Percentiles rank a stretch among this genome's conserved stretches.
phyloP scores from a whole-genome alignment of 2,888 invertebrate genomes.

The Aricia artaxerxes region DNA sequence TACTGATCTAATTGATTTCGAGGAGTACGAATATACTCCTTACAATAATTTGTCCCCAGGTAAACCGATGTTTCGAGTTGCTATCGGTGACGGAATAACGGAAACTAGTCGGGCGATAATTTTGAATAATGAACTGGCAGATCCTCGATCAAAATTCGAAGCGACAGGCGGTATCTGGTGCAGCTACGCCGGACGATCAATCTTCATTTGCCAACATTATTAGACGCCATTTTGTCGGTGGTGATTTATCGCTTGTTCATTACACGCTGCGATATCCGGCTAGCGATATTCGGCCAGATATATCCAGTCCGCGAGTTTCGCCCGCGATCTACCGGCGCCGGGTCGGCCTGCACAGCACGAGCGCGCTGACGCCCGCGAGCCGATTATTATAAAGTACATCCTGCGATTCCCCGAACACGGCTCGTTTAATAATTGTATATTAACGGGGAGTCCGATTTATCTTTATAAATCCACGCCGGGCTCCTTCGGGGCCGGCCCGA shows the following conservation, averaged over 20 bases:
- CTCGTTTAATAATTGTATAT: slow-evolving; percentile 13
- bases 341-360: background rate
- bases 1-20: too few relatives aligned
- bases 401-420: background rate
- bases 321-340: background rate
- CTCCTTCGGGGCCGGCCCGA: background rate
- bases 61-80: background rate
- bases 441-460: background rate
- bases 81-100: background rate
- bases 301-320: background rate
- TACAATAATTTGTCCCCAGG: background rate
- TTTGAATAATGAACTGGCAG: slow-evolving; percentile 17
- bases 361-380: background rate
- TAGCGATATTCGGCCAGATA: too few relatives aligned
- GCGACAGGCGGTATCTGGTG: slow-evolving; percentile 16
- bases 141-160: slow-evolving; percentile 22
- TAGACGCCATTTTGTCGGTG: slow-evolving; percentile 26
- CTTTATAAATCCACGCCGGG: background rate
- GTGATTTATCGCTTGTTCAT: slow-evolving; percentile 26
- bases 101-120: background rate
- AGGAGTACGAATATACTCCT: background rate
- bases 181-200: slow-evolving; percentile 23
- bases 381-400: background rate
- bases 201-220: slow-evolving; percentile 30
- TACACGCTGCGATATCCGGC: background rate